phyloP scores from a whole-genome alignment of 2,888 invertebrate genomes.

The Tenthredo livida region DNA sequence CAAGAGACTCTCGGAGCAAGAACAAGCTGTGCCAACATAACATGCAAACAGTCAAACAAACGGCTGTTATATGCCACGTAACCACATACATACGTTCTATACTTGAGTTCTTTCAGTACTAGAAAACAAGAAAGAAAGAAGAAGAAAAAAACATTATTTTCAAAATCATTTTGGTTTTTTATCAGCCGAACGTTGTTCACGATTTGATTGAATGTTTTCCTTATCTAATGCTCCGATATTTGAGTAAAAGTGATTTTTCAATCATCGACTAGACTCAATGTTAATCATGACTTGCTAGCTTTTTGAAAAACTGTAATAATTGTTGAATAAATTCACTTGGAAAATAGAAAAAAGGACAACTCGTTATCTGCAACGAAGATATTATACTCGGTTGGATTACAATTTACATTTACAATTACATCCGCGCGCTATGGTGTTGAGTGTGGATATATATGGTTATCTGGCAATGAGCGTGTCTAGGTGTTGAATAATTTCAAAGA shows the following conservation, averaged over 20 bases:
- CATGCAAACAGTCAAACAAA: conserved; percentile 50
- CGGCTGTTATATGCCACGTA: conserved; percentile 40
- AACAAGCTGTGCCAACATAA: conserved; percentile 51
- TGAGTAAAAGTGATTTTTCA: not conserved
- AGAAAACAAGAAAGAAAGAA: not conserved
- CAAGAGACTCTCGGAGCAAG: conserved; percentile 45
- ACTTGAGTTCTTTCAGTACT: not conserved
- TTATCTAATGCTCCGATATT: not conserved
- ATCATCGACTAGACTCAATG: not conserved
- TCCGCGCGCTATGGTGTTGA: not conserved
- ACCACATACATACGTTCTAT: not conserved
- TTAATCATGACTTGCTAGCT: not conserved
- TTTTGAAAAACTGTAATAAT: not conserved
- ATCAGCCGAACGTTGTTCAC: too few species aligned
- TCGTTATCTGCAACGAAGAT: not conserved
- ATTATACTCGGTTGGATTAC: not conserved
- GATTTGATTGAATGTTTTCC: not conserved
- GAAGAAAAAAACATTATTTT: not conserved
- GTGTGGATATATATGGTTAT: not conserved
- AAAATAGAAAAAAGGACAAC: not conserved
- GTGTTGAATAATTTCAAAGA: not conserved
- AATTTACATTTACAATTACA: not conserved
- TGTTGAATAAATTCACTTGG: not conserved
- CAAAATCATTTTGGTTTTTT: not conserved
- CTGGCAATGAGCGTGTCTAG: not conserved